Evolutionary conservation across 2,888 invertebrate species (phyloP).

Genomic region (Latrodectus hesperus): DNA sequence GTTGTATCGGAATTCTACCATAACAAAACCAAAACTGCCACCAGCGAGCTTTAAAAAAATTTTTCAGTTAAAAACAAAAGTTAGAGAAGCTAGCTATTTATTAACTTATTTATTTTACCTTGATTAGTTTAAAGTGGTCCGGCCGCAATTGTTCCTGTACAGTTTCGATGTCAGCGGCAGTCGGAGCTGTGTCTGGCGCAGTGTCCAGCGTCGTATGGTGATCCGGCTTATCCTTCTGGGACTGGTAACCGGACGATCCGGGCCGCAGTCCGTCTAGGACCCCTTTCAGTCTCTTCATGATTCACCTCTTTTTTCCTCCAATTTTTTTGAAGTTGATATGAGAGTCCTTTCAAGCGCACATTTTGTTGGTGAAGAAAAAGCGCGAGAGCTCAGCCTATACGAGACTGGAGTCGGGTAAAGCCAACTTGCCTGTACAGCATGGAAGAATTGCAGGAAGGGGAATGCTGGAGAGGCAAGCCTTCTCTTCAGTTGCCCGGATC

Average conservation of each 20-base stretch:
- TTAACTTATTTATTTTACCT: slow-evolving; percentile 34
- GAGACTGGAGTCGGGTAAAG: slow-evolving; percentile 2
- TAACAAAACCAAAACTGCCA: neutral
- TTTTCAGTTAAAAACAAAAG: neutral
- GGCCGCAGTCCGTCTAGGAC: slow-evolving; percentile 65
- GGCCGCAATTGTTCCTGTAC: slow-evolving; percentile 64
- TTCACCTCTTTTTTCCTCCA: neutral
- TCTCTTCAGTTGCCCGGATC: slow-evolving; percentile 60
- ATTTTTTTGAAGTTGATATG: neutral
- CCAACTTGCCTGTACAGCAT: slow-evolving; percentile 38
- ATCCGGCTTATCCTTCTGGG: slow-evolving; percentile 61
- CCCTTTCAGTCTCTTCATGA: slow-evolving; percentile 63
- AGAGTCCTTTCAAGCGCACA: slow-evolving; percentile 38
- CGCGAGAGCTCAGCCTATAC: slow-evolving; percentile 8
- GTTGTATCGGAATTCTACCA: neutral
- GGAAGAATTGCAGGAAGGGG: slow-evolving; percentile 29
- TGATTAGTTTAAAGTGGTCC: slow-evolving; percentile 61
- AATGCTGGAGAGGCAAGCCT: slow-evolving; percentile 56
- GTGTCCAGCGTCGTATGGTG: slow-evolving; percentile 46
- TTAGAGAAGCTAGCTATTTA: neutral
- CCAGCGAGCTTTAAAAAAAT: neutral
- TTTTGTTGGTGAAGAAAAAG: slow-evolving; percentile 15
- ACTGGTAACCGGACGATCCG: slow-evolving; percentile 55
- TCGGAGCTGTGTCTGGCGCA: slow-evolving; percentile 46
- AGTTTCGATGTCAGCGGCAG: slow-evolving; percentile 51